phyloP scores from a whole-genome alignment of 2,888 invertebrate species.

The Pristionchus maxplancki region DNA sequence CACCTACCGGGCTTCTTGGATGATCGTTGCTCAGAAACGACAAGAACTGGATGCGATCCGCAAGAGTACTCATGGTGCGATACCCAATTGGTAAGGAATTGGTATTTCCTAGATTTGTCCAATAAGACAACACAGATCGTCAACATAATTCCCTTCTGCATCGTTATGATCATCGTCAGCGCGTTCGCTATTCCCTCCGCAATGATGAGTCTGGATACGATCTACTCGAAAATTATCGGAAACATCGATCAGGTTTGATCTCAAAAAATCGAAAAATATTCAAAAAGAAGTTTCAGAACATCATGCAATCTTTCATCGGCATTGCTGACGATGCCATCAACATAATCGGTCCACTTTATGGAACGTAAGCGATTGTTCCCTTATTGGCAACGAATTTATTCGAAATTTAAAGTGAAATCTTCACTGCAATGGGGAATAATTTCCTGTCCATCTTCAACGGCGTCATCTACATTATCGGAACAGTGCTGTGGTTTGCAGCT shows the following conservation, averaged over 20 bases:
- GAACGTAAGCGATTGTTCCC: not conserved
- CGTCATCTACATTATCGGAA: too few relatives aligned
- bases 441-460: not conserved
- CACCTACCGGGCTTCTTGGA: too few relatives aligned
- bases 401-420: not conserved
- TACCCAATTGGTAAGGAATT: not conserved
- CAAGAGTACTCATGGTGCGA: not conserved
- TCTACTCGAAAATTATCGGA: too few relatives aligned
- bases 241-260: slow-evolving; percentile 53
- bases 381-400: not conserved
- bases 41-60: not conserved
- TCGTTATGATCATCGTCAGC: too few relatives aligned
- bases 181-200: not conserved
- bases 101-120: slow-evolving; percentile 45
- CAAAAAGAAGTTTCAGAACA: not conserved
- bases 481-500: too few relatives aligned
- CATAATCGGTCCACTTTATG: not conserved
- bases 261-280: slow-evolving; percentile 43
- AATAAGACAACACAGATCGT: not conserved
- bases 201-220: not conserved
- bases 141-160: not conserved
- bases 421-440: not conserved
- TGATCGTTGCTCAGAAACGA: too few relatives aligned
- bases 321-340: not conserved
- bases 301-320: not conserved